Percentiles rank a stretch among this genome's conserved stretches.
phyloP scores from a whole-genome alignment of 2,113 vertebrate species.

The Grantiella picta region DNA sequence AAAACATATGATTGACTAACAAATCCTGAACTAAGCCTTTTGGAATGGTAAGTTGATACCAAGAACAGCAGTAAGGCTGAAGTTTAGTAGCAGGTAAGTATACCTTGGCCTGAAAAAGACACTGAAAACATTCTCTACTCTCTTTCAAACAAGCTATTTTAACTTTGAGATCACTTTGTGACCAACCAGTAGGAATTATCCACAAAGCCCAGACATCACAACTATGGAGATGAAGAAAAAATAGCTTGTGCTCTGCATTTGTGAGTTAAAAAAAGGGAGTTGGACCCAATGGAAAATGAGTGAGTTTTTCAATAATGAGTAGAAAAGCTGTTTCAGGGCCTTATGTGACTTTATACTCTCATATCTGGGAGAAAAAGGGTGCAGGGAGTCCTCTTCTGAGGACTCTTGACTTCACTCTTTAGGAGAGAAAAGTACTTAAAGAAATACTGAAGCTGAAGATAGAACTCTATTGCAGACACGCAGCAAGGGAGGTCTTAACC shows the following conservation, averaged over 20 bases:
- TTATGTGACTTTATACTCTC: fast-evolving
- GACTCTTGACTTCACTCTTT: neutral
- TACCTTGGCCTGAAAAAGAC: neutral
- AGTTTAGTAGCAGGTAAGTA: neutral
- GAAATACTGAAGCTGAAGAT: neutral
- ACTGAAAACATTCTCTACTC: neutral
- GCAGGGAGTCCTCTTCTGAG: neutral
- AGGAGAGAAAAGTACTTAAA: neutral
- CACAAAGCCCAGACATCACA: neutral
- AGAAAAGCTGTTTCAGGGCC: neutral
- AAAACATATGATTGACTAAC: neutral
- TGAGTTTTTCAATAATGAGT: neutral
- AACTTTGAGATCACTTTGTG: neutral
- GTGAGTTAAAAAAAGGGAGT: neutral
- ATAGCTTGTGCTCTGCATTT: neutral
- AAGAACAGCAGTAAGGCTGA: neutral
- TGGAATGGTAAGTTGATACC: fast-evolving
- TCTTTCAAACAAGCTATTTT: neutral
- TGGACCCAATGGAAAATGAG: neutral
- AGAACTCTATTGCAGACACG: neutral
- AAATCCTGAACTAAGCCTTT: neutral
- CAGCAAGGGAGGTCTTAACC: neutral
- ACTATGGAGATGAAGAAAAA: neutral
- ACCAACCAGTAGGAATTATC: neutral
- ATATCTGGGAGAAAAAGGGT: neutral